Evolutionary conservation across 2,113 vertebrate species (phyloP), one percentile per base, ranked within the genome.

Genomic region (Recurvirostra avosetta): DNA sequence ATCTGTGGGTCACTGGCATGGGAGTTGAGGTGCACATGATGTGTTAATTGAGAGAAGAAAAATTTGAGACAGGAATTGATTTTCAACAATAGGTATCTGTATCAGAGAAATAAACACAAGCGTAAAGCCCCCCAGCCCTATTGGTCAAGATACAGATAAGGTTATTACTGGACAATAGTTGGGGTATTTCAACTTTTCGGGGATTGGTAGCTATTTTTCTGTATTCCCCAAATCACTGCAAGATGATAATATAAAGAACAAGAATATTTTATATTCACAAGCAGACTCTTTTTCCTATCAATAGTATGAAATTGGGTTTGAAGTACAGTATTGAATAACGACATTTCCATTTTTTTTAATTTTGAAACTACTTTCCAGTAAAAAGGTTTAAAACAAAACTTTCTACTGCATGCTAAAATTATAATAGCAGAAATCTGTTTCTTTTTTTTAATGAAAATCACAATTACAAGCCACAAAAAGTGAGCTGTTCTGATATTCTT

Each of bases 11-110:
- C 86, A 63, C 41, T 74, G 76, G 40, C 22, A 16, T 50, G 79
- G 47, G 43, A 90, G 50, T 32, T 88, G 72, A 78, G 65, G 79
- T 86, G 41, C 55, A 67, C n/a, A 14, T 43, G 34, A 77, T 71
- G 47, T 81, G 92, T 86, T 94, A 93, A 93, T 68, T 90, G 75
- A 94, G 68, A 91, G 81, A 84, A 50, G 38, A 78, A 86, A 63
- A 94, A 77, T 12, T 59, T 5, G 50, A 95, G 85, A 61, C 38
- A 29, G 73, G 43, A 36, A 20, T 21, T 93, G 62, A 76, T 91
- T 91, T 82, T 73, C 55, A 90, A 29, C 40, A 36, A 23, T 84
- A 49, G 43, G 5, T 76, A 23, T 68, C 67, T 88, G 10, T 85
- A 76, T 52, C 50, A 36, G 82, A 30, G 67, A 76, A 90, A 16